These are phyloP conservation scores for Lepidostoma basale DNA, from an alignment of 1,140 invertebrate genomes.

Conservation along the genomic window DNA sequence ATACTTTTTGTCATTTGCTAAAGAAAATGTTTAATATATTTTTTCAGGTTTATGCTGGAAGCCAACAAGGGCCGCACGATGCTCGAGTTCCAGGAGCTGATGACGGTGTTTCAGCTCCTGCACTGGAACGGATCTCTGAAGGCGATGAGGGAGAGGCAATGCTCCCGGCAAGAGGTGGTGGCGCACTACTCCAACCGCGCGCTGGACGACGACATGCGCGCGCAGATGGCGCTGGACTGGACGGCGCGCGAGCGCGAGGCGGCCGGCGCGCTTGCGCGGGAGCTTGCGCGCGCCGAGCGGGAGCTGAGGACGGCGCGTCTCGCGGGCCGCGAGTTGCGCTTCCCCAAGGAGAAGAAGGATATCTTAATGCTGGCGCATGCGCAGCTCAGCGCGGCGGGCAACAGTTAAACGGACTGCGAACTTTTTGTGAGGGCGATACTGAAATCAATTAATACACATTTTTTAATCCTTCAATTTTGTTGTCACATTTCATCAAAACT, in stretches of 20 bases:
- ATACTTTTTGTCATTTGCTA: background rate
- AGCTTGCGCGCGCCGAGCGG: conserved; percentile 82
- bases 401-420: conserved; percentile 36
- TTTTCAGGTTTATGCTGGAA: conserved; percentile 84
- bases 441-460: no score
- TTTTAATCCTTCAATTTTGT: no score
- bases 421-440: no score
- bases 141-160: conserved; percentile 90
- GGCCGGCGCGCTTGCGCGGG: conserved; percentile 77
- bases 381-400: conserved; percentile 66
- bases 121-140: conserved; percentile 96
- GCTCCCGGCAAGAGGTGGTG: conserved; percentile 93
- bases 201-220: conserved; percentile 93
- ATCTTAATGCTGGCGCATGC: conserved; percentile 88
- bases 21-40: background rate
- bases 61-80: conserved; percentile 91
- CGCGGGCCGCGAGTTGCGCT: conserved; percentile 87
- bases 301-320: conserved; percentile 89
- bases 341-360: conserved; percentile 95
- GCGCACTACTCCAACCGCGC: conserved; percentile 90
- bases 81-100: conserved; percentile 95
- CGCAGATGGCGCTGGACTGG: conserved; percentile 95
- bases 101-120: conserved; percentile 94
- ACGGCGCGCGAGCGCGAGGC: conserved; percentile 88
- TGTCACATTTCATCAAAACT: no score